Evolutionary conservation across 2,113 vertebrate genomes (phyloP).

Genomic region (Hippocampus abdominalis): DNA sequence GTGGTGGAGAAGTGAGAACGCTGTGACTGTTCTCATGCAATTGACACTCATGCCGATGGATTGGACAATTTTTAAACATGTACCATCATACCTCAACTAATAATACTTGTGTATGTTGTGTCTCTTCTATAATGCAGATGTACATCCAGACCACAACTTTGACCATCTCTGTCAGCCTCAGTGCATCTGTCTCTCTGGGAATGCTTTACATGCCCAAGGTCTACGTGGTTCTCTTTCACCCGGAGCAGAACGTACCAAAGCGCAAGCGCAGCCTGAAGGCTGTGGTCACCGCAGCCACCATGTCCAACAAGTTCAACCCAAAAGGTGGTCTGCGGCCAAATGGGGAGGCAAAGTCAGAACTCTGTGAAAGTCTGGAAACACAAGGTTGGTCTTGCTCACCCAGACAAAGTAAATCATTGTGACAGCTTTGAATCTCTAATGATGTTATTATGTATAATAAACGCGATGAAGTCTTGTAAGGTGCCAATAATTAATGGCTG

Average conservation of each 20-base stretch:
- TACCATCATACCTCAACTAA: background rate
- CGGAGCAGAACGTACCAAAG: slow-evolving; percentile 95
- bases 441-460: slow-evolving; percentile 1
- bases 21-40: background rate
- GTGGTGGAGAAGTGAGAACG: background rate
- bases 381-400: slow-evolving; percentile 74
- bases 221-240: slow-evolving; percentile 94
- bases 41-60: no score
- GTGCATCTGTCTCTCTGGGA: slow-evolving; percentile 93
- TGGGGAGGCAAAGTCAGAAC: slow-evolving; percentile 92
- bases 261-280: slow-evolving; percentile 96
- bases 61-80: background rate
- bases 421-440: background rate
- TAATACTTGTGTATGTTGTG: slow-evolving; percentile 1
- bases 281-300: slow-evolving; percentile 91
- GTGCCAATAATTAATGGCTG: slow-evolving; percentile 21
- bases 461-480: slow-evolving; percentile 6
- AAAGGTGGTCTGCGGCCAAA: slow-evolving; percentile 90
- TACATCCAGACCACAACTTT: slow-evolving; percentile 96
- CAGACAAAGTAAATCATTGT: background rate
- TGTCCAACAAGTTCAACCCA: slow-evolving; percentile 97
- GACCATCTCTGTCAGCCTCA: slow-evolving; percentile 95
- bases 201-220: slow-evolving; percentile 99
- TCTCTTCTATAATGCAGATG: slow-evolving; percentile 73
- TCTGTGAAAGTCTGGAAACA: slow-evolving; percentile 91